These are phyloP conservation scores for Pelmatolapia mariae DNA, from an alignment of 2,113 vertebrate genomes.

Conservation along the genomic window DNA sequence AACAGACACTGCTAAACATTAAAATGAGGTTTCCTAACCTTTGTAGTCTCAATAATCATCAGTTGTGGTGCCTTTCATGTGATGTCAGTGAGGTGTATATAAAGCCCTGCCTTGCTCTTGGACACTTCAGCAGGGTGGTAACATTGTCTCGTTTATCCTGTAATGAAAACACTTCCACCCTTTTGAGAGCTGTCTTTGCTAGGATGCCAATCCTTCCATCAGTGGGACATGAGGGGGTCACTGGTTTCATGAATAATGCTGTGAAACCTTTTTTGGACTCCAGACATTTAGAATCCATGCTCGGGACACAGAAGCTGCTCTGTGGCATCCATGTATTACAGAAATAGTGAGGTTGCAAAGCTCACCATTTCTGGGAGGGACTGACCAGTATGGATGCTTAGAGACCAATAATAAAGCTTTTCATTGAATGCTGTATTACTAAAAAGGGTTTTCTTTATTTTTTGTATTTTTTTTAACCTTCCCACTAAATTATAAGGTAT, in stretches of 20 bases:
- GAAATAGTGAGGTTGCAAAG: not conserved
- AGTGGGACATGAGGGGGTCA: not conserved
- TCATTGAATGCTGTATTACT: not conserved
- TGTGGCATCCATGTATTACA: not conserved
- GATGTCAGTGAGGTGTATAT: not conserved
- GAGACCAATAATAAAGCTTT: not conserved
- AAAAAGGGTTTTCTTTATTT: not conserved
- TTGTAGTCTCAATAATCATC: not conserved
- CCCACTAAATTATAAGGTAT: not conserved
- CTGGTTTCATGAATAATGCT: not conserved
- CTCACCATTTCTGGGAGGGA: not conserved
- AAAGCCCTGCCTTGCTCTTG: not conserved
- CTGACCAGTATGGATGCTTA: not conserved
- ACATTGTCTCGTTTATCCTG: not conserved
- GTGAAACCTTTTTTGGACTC: fast-evolving
- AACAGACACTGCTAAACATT: not conserved
- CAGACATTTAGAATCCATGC: not conserved
- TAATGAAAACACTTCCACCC: not conserved
- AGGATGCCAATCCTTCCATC: not conserved
- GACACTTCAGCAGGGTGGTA: not conserved
- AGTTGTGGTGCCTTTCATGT: not conserved
- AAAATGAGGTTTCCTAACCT: not conserved
- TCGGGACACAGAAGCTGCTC: not conserved
- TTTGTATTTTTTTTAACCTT: not conserved
- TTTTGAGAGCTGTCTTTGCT: not conserved